Evolutionary conservation across 2,797 vertebrate species (phyloP), one percentile per base, ranked within the genome.

Genomic region (Australoheros facetus): DNA sequence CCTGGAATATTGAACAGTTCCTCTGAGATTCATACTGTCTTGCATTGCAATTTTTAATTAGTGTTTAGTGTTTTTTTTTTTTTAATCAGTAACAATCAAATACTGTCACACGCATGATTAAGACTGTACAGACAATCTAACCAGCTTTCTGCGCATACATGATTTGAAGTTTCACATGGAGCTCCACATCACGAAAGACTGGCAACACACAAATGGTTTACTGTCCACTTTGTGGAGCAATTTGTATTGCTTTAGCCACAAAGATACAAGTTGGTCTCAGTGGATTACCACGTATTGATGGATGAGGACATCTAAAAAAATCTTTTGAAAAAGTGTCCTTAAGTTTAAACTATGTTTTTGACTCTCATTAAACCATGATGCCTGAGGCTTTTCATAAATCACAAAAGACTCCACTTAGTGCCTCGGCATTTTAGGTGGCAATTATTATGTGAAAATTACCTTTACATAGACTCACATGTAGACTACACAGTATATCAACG

Each of bases 241-340:
- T 86, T 82, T 89, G 60, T 71, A 70, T 30, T 39, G 62, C 75
- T 81, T 85, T 75, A n/a, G 16, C 84, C 56, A 81, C 58, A 86
- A 84, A 85, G 59, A 53, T 57, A 75, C 72, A 85, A 79, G 79
- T 85, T 84, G 70, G 56, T 84, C 89, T 87, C 77, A 48, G 73
- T 21, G 56, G 85, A 83, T 30, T 85, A 56, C 53, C 37, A 51
- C 83, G 78, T 83, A 77, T 58, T 79, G 72, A 83, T 69, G 59
- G 74, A 81, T 73, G 75, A 75, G 39, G 71, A 79, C 82, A 84
- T 82, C 72, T 75, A 37, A 82, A 82, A 72, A 79, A 82, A 78
- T 76, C 79, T 79, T 81, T 74, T 86, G 58, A 82, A 81, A 87
- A 80, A 59, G 28, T 86, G 73, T 82, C 84, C 74, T 69, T 51